Evolutionary conservation across 2,113 vertebrate species (phyloP), one percentile per base, ranked within the genome.

Genomic region (Tor tambroides): DNA sequence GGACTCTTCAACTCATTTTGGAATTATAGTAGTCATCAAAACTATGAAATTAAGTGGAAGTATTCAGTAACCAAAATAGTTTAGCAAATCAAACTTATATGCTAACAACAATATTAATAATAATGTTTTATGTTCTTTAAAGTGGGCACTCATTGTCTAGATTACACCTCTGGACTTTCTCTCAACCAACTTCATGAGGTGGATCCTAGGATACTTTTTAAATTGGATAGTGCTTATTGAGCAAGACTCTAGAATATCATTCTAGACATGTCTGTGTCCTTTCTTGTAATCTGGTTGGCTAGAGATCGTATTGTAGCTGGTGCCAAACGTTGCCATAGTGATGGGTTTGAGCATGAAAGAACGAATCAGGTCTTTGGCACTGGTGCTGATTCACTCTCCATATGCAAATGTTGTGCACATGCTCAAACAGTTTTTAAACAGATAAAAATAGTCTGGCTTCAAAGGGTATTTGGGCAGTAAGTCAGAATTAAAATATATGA

Each of bases 311-410:
- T 85, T 72, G 54, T 32, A 63, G 86, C 75, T 81, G 80, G 80
- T 83, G 86, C 65, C 46, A 91, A 89, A 91, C 83, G 95, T 96
- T 95, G 91, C 94, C 91, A 96, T 95, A 93, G 95, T 59, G 91
- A 96, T 63, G 8, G 91, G 91, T 93, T 93, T 75, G 92, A 89
- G 1, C 89, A 82, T 89, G 86, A 88, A 89, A 84, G 77, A 86
- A 87, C 61, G 88, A 85, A 80, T 88, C 65, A 63, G 81, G 61
- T 35, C 80, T 87, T 88, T 90, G 91, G 89, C 82, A 30, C 11
- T 46, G 35, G 59, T 81, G 38, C n/a, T 43, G 59, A 67, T 61
- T 63, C 32, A 63, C 14, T 63, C 12, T 61, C 79, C 65, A 78
- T 11, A 87, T 69, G 46, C 85, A 85, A 81, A 84, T 67, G 23